Conservation (phyloP, 2,797 vertebrate species). For the Neostethus bicornis region DNA sequence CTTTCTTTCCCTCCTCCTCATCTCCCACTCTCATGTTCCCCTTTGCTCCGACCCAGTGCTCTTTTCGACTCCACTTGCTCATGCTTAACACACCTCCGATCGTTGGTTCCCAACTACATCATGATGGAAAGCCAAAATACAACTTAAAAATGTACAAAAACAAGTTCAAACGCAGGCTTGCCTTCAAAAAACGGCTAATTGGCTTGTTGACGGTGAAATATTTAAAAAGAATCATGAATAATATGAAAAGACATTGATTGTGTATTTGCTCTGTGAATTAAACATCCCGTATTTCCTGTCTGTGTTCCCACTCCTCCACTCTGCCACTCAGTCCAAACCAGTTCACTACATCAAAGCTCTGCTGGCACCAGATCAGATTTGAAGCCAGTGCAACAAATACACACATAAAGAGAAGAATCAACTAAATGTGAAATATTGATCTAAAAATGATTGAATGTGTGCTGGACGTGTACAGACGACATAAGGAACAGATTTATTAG, state of each 20-base stretch:
- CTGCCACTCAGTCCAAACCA: slow-evolving; percentile 3
- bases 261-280: slow-evolving; percentile 65
- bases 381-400: neutral
- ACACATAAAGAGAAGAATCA: neutral
- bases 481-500: too few relatives aligned
- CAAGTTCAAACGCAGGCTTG: slow-evolving; percentile 5
- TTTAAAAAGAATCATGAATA: slow-evolving; percentile 66
- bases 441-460: too few relatives aligned
- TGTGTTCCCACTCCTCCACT: neutral
- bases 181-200: slow-evolving; percentile 51
- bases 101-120: slow-evolving; percentile 7
- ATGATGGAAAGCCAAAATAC: neutral
- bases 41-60: slow-evolving; percentile 33
- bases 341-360: slow-evolving; percentile 12
- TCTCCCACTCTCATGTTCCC: slow-evolving; percentile 13
- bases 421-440: too few relatives aligned
- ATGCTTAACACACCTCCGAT: slow-evolving; percentile 19
- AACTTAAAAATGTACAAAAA: neutral
- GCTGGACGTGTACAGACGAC: too few relatives aligned
- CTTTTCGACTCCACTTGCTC: slow-evolving; percentile 38
- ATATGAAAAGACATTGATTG: slow-evolving; percentile 67
- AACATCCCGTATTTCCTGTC: slow-evolving; percentile 43
- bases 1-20: slow-evolving; percentile 23
- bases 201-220: slow-evolving; percentile 68
- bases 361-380: neutral